phyloP scores from a whole-genome alignment of 1,140 invertebrate species.

The Tigriopus japonicus region DNA sequence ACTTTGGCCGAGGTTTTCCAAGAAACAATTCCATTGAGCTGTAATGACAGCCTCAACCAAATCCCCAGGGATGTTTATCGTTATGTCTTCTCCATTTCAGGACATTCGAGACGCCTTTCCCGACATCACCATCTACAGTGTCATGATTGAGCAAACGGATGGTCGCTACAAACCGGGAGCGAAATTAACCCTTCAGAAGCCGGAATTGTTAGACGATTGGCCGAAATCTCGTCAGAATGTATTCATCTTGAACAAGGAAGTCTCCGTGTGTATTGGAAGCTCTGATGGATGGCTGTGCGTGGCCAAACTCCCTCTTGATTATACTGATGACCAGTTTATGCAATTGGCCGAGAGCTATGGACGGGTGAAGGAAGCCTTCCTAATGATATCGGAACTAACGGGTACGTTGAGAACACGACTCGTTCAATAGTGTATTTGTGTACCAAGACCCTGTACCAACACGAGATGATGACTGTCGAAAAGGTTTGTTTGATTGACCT shows the following conservation, averaged over 20 bases:
- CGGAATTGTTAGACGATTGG: slow-evolving; percentile 14
- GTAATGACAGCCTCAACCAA: background rate
- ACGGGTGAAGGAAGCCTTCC: slow-evolving; percentile 30
- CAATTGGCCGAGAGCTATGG: slow-evolving; percentile 30
- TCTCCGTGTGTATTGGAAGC: slow-evolving; percentile 18
- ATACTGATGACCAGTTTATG: slow-evolving; percentile 31
- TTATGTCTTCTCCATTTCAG: slow-evolving; percentile 4
- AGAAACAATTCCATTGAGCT: too few relatives aligned
- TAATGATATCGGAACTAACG: slow-evolving; percentile 34
- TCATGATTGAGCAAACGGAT: slow-evolving; percentile 10
- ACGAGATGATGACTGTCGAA: background rate
- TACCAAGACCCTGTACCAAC: background rate
- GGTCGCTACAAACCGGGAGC: slow-evolving; percentile 6
- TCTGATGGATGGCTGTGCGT: slow-evolving; percentile 36
- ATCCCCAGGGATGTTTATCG: background rate
- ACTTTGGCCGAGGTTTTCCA: too few relatives aligned
- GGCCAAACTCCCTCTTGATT: slow-evolving; percentile 30
- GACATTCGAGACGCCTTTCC: slow-evolving; percentile 12
- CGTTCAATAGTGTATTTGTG: background rate
- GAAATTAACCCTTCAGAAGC: slow-evolving; percentile 10
- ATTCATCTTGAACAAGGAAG: slow-evolving; percentile 12
- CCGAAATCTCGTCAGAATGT: background rate
- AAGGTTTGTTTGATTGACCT: background rate
- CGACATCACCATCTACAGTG: slow-evolving; percentile 4
- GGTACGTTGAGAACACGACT: slow-evolving; percentile 21